Evolutionary conservation across 2,113 vertebrate genomes (phyloP), one percentile per base, ranked within the genome.

Genomic region (Actenoides hombroni): DNA sequence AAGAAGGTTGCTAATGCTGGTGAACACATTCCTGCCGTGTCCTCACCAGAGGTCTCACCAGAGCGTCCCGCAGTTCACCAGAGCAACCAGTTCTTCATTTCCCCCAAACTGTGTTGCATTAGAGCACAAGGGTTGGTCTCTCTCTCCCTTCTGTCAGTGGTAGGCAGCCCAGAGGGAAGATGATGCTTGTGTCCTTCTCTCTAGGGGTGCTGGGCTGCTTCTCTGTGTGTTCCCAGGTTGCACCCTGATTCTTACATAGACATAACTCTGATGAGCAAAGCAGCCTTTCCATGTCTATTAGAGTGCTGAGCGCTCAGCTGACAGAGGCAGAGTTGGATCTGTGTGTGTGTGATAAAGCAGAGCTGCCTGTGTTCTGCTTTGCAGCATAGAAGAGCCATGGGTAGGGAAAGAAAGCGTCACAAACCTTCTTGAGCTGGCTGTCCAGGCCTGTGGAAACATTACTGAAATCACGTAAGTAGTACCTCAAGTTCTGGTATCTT

Each of bases 351-450:
- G 60, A 77, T 95, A 35, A 88, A 94, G 35, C 79, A 86, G 61
- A 73, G 49, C 54, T 92, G 61, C 44, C 60, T 86, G 0, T 60
- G 2, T 83, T 91, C 81, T 97, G 35, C 84, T 59, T 94, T 91
- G 84, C 96, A 99, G 98, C 92, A 97, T 98, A 65, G 93, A 98
- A 69, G 98, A 99, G 64, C 96, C 91, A 0, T 99, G 98, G 98
- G 91, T 99, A 19, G 51, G 37, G 70, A 83, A 29, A 40, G 90
- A 92, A 26, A 82, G 94, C 18, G 56, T 98, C 9, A 61, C 24
- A 1, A 29, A 24, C 42, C 96, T 98, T 5, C 86, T 98, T 1
- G 59, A 95, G 40, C 81, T 93, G 87, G 98, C 97, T 37, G 13
- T 97, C 11, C 91, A 95, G 71, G 73, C 92, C 54, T 91, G 90